Conservation (phyloP, 1,140 invertebrate species). For the Kradibia gibbosae region DNA sequence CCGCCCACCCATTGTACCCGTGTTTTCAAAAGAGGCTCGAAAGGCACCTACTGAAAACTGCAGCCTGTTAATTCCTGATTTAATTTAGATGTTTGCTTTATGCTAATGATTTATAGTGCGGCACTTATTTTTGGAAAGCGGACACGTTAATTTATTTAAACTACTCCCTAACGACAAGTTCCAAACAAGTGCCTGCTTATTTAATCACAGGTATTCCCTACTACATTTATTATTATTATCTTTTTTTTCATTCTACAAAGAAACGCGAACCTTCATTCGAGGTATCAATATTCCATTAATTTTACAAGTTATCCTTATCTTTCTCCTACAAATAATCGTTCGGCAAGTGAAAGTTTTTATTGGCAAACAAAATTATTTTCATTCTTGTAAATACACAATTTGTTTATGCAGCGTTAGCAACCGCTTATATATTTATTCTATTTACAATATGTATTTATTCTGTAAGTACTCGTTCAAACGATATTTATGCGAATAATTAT, state of each 20-base stretch:
- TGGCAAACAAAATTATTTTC: not conserved
- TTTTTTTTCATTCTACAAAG: too few relatives aligned
- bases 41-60: not conserved
- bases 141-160: not conserved
- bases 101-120: constrained; percentile 8
- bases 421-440: not conserved
- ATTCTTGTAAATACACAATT: not conserved
- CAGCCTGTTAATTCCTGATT: constrained; percentile 1
- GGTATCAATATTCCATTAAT: too few relatives aligned
- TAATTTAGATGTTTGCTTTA: constrained; percentile 16
- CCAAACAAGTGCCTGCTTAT: too few relatives aligned
- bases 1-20: not conserved
- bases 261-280: too few relatives aligned
- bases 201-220: too few relatives aligned
- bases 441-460: not conserved
- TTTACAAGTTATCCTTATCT: too few relatives aligned
- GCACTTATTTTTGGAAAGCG: not conserved
- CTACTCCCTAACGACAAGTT: not conserved
- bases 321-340: not conserved
- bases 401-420: not conserved
- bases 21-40: not conserved
- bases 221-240: too few relatives aligned
- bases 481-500: not conserved
- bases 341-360: not conserved
- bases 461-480: not conserved